phyloP scores from a whole-genome alignment of 2,797 vertebrate genomes.

The Mus minutoides region DNA sequence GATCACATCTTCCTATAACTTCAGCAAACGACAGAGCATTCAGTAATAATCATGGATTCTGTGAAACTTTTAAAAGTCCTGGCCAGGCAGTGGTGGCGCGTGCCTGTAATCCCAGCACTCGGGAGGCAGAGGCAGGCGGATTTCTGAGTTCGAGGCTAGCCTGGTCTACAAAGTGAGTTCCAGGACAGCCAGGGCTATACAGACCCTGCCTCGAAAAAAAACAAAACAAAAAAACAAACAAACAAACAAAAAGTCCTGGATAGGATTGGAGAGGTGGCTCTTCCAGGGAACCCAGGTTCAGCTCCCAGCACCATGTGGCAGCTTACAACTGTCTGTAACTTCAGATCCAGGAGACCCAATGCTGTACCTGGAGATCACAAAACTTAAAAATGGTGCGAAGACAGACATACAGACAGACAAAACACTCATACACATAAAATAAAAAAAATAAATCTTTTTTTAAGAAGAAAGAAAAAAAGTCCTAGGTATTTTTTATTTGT shows the following conservation, averaged over 20 bases:
- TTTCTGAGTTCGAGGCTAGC: too few relatives aligned
- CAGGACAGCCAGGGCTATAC: too few relatives aligned
- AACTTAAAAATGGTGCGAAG: background rate
- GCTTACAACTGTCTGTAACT: background rate
- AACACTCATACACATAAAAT: background rate
- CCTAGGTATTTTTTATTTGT: constrained; percentile 13
- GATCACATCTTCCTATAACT: background rate
- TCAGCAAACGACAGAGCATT: constrained; percentile 50
- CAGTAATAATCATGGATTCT: background rate
- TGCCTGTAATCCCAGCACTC: too few relatives aligned
- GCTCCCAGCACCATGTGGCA: background rate
- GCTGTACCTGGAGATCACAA: background rate
- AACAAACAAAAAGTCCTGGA: background rate
- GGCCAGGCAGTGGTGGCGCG: too few relatives aligned
- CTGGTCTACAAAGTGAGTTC: too few relatives aligned
- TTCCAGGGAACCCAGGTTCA: background rate
- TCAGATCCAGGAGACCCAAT: background rate
- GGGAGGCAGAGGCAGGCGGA: too few relatives aligned
- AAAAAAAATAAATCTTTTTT: background rate
- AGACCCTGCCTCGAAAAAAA: too few relatives aligned
- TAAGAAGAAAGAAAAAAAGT: background rate
- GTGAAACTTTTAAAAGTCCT: background rate
- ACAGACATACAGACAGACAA: background rate
- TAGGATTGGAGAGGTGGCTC: background rate
- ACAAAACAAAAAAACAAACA: too few relatives aligned